phyloP scores from a whole-genome alignment of 2,797 vertebrate genomes.

The Podarcis siculus region DNA sequence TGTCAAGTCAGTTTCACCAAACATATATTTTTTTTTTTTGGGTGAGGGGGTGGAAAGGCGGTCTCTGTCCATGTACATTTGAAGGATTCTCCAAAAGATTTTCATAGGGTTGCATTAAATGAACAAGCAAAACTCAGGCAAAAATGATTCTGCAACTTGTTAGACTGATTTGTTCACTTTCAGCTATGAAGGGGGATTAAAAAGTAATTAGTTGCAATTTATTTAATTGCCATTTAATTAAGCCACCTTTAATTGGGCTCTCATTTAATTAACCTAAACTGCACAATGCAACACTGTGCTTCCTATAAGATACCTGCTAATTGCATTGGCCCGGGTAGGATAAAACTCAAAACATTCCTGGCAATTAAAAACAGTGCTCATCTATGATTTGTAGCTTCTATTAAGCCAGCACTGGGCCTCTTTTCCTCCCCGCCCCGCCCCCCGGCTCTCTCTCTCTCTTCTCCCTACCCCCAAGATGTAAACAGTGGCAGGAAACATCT shows the following conservation, averaged over 20 bases:
- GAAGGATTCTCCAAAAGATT: neutral
- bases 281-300: neutral
- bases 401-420: neutral
- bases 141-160: no score
- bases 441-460: no score
- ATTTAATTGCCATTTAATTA: neutral
- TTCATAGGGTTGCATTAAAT: neutral
- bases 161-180: neutral
- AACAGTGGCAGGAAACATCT: constrained; percentile 12
- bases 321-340: neutral
- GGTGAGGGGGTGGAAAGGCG: neutral
- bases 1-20: neutral
- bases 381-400: neutral
- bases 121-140: no score
- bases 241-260: neutral
- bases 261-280: neutral
- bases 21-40: neutral
- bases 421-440: neutral
- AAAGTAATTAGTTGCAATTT: neutral
- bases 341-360: no score
- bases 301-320: neutral
- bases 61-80: neutral
- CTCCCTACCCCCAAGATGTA: neutral
- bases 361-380: neutral
- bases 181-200: neutral